Base-by-base conservation (phyloP, 2,888 invertebrate species). In the Leptopterna dolabrata region DNA sequence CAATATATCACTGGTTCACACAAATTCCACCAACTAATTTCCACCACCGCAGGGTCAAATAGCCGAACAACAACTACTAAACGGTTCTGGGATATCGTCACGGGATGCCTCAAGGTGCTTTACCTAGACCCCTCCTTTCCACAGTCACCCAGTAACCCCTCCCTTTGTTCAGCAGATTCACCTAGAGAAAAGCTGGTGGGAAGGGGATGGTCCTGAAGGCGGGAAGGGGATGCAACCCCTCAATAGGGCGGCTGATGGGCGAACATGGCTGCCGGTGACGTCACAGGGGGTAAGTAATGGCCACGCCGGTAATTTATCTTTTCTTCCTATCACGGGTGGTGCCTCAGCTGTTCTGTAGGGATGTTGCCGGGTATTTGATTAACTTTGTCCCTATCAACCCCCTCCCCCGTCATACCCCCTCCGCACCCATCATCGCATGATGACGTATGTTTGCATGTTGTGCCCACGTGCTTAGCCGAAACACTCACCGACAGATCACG, bases 181-280 rank as follows among this genome's bases (percentile, higher is more conserved):
- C 63, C 63, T 63, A 19, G 63, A 63, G 24, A 27, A 63, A 63
- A 63, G 47, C 14, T 13, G 47, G 13, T 1, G 1, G 47, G 16
- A 16, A 47, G 47, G 47, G 47, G 47, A 63, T 27, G 24, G 13
- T 47, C 47, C 16, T 2, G 47, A 47, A 16, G 16, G 47, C 47
- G 30, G 76, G 36, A 27, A 36, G 36, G 78, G 78, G 78, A 78
- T 45, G 78, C 78, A 24, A 78, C 78, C 51, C 78, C 78, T 73
- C 73, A 27, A 78, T 45, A 78, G 78, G 78, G 76, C 16, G 78
- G 78, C 41, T 78, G 78, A 78, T 45, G 78, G 78, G 78, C 78
- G 78, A 78, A 78, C 78, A 78, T 78, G 78, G 78, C 78, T 45
- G 78, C 78, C 78, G 45, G 78, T 78, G 78, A 78, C 78, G 78